Conservation (phyloP, 2,888 invertebrate genomes). For the Pyrocoelia pectoralis region DNA sequence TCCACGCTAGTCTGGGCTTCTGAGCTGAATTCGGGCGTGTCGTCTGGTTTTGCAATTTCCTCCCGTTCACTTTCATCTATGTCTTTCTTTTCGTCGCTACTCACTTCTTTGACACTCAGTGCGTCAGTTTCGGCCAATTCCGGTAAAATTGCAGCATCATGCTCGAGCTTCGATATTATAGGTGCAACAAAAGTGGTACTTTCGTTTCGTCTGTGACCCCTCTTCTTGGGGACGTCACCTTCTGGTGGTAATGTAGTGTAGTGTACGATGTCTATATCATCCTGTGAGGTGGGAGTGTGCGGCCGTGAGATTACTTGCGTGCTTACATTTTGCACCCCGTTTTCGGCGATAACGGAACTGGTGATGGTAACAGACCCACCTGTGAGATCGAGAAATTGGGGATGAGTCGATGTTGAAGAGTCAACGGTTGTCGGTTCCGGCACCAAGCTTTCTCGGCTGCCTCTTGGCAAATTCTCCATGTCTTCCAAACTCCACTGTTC, state of each 20-base stretch:
- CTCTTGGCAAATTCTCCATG: conserved; percentile 46
- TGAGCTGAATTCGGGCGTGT: conserved; percentile 55
- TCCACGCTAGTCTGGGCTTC: conserved; percentile 55
- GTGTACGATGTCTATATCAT: conserved; percentile 28
- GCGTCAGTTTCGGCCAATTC: conserved; percentile 56
- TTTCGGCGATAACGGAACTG: conserved; percentile 61
- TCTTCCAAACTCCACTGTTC: conserved; percentile 60
- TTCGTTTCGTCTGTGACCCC: conserved; percentile 66
- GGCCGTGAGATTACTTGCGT: conserved; percentile 65
- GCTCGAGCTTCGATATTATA: conserved; percentile 42
- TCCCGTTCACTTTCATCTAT: conserved; percentile 58
- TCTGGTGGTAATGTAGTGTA: conserved; percentile 61
- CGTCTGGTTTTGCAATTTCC: conserved; percentile 55
- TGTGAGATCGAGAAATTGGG: conserved; percentile 48
- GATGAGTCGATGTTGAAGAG: conserved; percentile 58
- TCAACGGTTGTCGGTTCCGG: conserved; percentile 46
- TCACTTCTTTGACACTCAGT: conserved; percentile 59
- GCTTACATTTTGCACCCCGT: conserved; percentile 62
- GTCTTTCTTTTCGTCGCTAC: conserved; percentile 60
- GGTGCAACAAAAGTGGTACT: conserved; percentile 55
- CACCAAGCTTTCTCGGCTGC: conserved; percentile 52
- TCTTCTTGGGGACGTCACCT: conserved; percentile 54
- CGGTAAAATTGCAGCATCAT: conserved; percentile 48
- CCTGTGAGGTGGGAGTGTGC: conserved; percentile 44
- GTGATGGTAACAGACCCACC: conserved; percentile 63